These are phyloP conservation scores for Corydoras maculifer DNA, from an alignment of 2,113 vertebrate species.

Conservation along the genomic window DNA sequence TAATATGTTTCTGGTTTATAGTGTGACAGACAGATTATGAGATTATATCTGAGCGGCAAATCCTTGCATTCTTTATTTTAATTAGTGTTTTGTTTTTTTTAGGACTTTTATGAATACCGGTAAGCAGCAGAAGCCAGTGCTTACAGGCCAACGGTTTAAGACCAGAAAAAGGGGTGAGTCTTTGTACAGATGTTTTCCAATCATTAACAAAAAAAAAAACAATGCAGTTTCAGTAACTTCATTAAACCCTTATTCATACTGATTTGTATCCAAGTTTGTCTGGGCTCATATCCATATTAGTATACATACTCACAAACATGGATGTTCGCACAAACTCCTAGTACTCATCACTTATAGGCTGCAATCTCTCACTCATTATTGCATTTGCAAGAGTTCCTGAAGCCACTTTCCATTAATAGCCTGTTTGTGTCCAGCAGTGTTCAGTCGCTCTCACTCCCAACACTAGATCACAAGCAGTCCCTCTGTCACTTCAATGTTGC, in stretches of 20 bases:
- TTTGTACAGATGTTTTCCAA: background rate
- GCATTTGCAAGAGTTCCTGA: conserved; percentile 9
- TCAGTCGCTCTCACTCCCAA: conserved; percentile 19
- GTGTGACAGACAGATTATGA: no score
- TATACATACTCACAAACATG: background rate
- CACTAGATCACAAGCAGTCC: background rate
- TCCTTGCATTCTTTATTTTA: background rate
- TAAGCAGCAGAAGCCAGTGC: conserved; percentile 93
- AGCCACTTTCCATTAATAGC: conserved; percentile 35
- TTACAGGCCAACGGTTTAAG: conserved; percentile 95
- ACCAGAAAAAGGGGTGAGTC: conserved; percentile 92
- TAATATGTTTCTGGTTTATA: no score
- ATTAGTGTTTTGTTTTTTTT: conserved; percentile 16
- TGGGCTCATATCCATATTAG: background rate
- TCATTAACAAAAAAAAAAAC: no score
- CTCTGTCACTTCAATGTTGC: background rate
- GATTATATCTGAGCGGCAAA: no score
- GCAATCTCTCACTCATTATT: conserved; percentile 24
- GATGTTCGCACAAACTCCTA: background rate
- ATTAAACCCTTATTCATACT: background rate
- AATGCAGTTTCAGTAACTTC: background rate
- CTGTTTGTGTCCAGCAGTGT: conserved; percentile 33
- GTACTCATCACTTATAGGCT: conserved; percentile 15
- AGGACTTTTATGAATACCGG: conserved; percentile 92
- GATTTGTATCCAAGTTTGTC: background rate